These are phyloP conservation scores for Harpagoxenus sublaevis DNA, from an alignment of 2,888 invertebrate species.

Conservation along the genomic window DNA sequence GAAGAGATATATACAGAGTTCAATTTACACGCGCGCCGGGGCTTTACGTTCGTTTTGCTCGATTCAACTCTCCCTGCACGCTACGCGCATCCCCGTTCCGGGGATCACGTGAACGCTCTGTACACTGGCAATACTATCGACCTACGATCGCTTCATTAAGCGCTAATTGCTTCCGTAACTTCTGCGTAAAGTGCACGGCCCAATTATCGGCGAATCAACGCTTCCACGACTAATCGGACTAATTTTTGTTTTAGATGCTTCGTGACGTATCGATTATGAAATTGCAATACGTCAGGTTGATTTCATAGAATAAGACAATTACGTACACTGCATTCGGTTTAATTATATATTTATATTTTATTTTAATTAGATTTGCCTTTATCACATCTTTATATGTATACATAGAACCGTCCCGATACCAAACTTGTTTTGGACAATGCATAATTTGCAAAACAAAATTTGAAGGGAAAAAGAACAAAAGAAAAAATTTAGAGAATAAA, in stretches of 20 bases:
- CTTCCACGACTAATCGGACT: slow-evolving; percentile 13
- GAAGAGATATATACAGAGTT: slow-evolving; percentile 48
- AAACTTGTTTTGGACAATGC: neutral
- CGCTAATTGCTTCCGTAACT: slow-evolving; percentile 38
- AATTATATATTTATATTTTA: slow-evolving; percentile 1
- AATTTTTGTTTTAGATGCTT: neutral
- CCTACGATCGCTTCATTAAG: slow-evolving; percentile 33
- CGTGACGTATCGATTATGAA: neutral
- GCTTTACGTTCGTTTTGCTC: slow-evolving; percentile 43
- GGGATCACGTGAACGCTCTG: slow-evolving; percentile 6
- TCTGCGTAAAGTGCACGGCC: neutral
- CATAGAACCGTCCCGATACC: neutral
- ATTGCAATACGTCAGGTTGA: neutral
- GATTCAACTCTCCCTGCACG: slow-evolving; percentile 21
- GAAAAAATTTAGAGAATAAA: neutral
- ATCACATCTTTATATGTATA: neutral
- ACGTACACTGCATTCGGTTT: neutral
- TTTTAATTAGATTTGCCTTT: slow-evolving; percentile 4
- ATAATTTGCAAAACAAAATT: neutral
- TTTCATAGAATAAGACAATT: neutral
- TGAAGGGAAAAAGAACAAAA: neutral
- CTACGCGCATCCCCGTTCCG: neutral
- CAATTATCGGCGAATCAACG: slow-evolving; percentile 14
- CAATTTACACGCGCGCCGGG: slow-evolving; percentile 57
- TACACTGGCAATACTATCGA: neutral